Conservation (phyloP, 1,140 invertebrate genomes). For the Zaprionus ornatus region DNA sequence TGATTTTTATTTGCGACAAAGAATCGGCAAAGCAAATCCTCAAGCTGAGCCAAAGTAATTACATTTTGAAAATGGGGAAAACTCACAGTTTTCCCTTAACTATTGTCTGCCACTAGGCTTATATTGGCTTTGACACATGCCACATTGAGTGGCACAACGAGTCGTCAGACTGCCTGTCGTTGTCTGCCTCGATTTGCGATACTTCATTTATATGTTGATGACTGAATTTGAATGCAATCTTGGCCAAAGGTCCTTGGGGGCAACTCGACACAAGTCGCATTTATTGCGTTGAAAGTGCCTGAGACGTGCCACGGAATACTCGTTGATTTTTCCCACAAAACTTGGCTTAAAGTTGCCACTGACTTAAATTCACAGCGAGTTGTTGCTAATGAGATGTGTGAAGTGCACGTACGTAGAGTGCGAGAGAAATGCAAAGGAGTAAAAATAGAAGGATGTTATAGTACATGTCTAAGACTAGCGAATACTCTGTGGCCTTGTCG, state of each 20-base stretch:
- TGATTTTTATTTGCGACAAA: conserved; percentile 13
- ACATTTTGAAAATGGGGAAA: conserved; percentile 64
- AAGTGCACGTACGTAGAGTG: conserved; percentile 13
- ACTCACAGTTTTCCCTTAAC: conserved; percentile 24
- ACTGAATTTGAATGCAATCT: conserved; percentile 79
- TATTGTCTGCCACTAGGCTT: conserved; percentile 14
- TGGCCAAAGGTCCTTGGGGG: conserved; percentile 51
- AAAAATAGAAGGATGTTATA: not conserved
- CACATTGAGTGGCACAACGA: not conserved
- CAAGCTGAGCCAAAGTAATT: conserved; percentile 68
- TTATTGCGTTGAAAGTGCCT: conserved; percentile 19
- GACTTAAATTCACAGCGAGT: conserved; percentile 14
- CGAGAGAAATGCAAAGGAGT: not conserved
- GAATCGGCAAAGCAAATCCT: conserved; percentile 32
- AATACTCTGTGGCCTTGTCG: not conserved
- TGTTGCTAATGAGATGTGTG: conserved; percentile 22
- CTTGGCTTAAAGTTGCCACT: not conserved
- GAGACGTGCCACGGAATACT: conserved; percentile 14
- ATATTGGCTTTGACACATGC: conserved; percentile 24
- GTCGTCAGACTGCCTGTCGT: not conserved
- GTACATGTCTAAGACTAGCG: not conserved
- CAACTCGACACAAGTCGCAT: conserved; percentile 27
- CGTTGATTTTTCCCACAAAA: conserved; percentile 9
- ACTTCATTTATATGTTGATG: conserved; percentile 79
- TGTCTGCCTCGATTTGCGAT: conserved; percentile 20